Conservation (phyloP, 2,113 vertebrate species). For the Podocnemis expansa region DNA sequence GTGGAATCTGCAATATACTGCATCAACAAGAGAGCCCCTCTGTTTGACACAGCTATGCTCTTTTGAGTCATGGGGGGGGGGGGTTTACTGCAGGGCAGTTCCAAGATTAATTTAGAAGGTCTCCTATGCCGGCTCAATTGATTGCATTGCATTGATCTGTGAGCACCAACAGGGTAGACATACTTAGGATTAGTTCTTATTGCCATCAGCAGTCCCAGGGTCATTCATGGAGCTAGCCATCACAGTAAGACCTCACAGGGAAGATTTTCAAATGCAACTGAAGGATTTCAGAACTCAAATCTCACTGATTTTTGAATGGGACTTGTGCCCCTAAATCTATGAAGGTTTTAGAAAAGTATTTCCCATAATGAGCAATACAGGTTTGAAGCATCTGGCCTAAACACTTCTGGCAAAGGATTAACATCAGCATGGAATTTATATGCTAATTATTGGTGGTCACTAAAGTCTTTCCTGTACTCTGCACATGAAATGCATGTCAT, state of each 20-base stretch:
- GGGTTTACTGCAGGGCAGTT: no score
- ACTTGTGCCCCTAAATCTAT: fast-evolving
- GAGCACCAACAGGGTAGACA: no score
- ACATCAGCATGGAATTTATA: fast-evolving
- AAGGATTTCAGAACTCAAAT: background rate
- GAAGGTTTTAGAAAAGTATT: background rate
- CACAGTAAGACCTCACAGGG: background rate
- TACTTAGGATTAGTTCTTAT: background rate
- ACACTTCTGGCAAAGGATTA: background rate
- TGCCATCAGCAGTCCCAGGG: background rate
- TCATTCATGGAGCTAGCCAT: background rate
- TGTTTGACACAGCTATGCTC: no score
- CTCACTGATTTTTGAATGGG: background rate
- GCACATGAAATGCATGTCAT: fast-evolving
- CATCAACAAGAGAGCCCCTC: no score
- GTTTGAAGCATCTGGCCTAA: background rate
- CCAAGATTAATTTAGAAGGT: no score
- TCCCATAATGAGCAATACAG: background rate
- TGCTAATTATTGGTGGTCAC: background rate
- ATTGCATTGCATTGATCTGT: no score
- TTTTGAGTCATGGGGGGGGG: no score
- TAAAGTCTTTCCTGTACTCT: background rate
- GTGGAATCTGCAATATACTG: no score
- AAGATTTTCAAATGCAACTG: background rate
- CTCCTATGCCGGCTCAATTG: no score